Evolutionary conservation across 2,113 vertebrate species (phyloP).

Genomic region (Gnathochromis pfefferi): DNA sequence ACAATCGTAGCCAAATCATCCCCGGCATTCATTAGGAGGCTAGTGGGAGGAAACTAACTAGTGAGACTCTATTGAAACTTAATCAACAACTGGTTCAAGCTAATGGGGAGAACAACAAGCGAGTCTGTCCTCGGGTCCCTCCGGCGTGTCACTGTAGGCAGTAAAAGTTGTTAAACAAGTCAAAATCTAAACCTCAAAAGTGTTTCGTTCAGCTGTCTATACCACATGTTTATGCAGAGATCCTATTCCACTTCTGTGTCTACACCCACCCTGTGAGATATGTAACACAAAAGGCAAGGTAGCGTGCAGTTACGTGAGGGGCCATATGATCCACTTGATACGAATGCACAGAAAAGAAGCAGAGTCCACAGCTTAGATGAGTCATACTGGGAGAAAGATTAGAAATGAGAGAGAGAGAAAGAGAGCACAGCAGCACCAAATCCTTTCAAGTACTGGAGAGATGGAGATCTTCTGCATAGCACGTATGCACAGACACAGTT

Average conservation of each 20-base stretch:
- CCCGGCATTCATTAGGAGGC: constrained; percentile 59
- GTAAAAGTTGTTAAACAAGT: background rate
- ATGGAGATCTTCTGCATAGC: background rate
- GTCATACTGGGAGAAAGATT: constrained; percentile 3
- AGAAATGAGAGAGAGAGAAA: background rate
- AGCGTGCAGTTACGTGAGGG: background rate
- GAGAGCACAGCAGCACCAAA: background rate
- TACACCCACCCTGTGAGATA: background rate
- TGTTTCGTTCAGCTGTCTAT: background rate
- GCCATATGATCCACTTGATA: background rate
- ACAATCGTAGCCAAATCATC: constrained; percentile 61
- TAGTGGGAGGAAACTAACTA: constrained; percentile 43
- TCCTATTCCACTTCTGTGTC: background rate
- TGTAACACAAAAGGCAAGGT: background rate
- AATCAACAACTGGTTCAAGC: constrained; percentile 49
- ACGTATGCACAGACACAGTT: background rate
- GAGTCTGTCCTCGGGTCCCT: constrained; percentile 18
- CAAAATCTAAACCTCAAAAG: background rate
- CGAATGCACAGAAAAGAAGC: background rate
- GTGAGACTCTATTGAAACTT: constrained; percentile 57
- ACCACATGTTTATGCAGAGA: background rate
- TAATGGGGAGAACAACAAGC: constrained; percentile 31
- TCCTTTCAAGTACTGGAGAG: constrained; percentile 1
- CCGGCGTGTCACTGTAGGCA: background rate
- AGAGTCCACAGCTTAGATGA: background rate